Base-by-base conservation (phyloP, 2,888 invertebrate genomes). In the Acanthoscelides obtectus region DNA sequence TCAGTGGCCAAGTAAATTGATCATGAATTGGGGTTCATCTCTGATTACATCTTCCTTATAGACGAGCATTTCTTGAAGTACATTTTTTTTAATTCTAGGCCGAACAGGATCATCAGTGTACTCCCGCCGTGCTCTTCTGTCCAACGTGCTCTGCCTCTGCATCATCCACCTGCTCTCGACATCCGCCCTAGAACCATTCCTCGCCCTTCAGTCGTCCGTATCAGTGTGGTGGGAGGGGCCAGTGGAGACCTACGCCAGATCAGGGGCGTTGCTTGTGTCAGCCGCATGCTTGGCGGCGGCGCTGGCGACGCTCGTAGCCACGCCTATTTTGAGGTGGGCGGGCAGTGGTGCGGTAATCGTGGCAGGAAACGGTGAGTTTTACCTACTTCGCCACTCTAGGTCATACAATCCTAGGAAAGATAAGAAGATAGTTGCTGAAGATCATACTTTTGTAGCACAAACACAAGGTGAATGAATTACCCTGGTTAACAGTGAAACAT, bases 221-320 rank as follows among this genome's bases (percentile, higher is more conserved):
- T 88, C 85, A 68, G 84, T 82, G 65, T 89, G 84, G 89, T 86
- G 78, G 74, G 85, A 76, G 81, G 86, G 81, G 72, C 80, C 72
- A 0, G 75, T 69, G 22, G 74, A 75, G 45, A 22, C 74, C 6
- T 77, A 79, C 71, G 77, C 80, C 63, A 78, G 77, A 72, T 74
- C 80, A 21, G 93, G 93, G 0, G 90, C 92, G 0, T 82, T 91
- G 69, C 87, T 93, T 0, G 85, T 93, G 17, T 88, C 91, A 0
- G 83, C 88, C 12, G 88, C 91, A 81, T 91, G 91, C 79, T 81
- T 89, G 0, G 83, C 89, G 25, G 91, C 91, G 0, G 90, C 92
- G 0, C 79, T 88, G 0, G 88, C 90, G 64, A 88, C 83, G 76
- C 85, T 87, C 80, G 77, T 86, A 21, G 87, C 89, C 2, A 88